Evolutionary conservation across 1,140 invertebrate genomes (phyloP), one percentile per base, ranked within the genome.

Genomic region (Drosophila subobscura): DNA sequence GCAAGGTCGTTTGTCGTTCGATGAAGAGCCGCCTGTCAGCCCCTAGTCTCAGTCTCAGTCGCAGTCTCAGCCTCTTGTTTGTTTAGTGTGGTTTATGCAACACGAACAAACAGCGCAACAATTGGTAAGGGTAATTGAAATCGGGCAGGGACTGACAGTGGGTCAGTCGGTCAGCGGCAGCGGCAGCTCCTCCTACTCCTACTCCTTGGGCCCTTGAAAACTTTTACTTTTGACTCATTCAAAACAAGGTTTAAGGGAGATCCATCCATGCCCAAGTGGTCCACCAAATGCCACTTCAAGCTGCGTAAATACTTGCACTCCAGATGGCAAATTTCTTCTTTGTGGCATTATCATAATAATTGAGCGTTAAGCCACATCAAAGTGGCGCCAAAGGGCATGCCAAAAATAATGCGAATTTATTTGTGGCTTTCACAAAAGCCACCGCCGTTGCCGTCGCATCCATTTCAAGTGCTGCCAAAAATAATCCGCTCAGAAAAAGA

Each of bases 31-130:
- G 60, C 71, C 73, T 33, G 66, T 52, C 54, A 42, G 49, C 42
- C 37, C 50, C 60, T 54, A 33, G 56, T 42, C 6, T 75, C 16
- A 20, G 16, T 20, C 16, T 20, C 16, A 20, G 25, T 41, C n/a
- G n/a, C n/a, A 33, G 56, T 42, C 6, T 75, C 16, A 20, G 16
- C 1, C 16, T 20, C 16, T 41, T 66, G 56, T 50, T 51, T 81
- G 41, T 56, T 74, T 83, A 47, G 44, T 68, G 57, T 37, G 61
- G 57, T 78, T 86, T 86, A 86, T 86, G 81, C 83, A 86, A 86
- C 67, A 74, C 58, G 27, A 29, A 47, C 77, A 81, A 74, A 85
- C 63, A 77, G 55, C 55, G 70, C 42, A 60, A 54, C 63, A 63
- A 70, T 67, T 40, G 64, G 37, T 61, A 27, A 49, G 58, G 75